These are phyloP conservation scores for Drosophila mettleri DNA, from an alignment of 2,888 invertebrate genomes.

Conservation along the genomic window DNA sequence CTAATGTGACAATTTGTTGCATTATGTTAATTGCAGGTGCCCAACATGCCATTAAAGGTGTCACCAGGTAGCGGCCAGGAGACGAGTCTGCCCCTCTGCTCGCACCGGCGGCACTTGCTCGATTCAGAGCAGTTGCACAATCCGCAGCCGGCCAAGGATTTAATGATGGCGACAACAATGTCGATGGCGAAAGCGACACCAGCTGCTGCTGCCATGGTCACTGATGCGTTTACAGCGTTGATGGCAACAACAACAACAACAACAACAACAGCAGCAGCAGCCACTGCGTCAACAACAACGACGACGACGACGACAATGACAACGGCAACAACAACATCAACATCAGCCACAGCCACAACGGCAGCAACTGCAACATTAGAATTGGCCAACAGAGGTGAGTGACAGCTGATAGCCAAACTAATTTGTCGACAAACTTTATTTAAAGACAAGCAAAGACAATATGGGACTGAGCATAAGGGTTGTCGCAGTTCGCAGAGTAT, in stretches of 20 bases:
- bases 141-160: slow-evolving; percentile 57
- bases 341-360: slow-evolving; percentile 31
- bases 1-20: slow-evolving; percentile 50
- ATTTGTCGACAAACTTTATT: slow-evolving; percentile 4
- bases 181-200: slow-evolving; percentile 31
- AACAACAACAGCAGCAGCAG: slow-evolving; percentile 24
- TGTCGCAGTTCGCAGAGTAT: background rate
- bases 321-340: slow-evolving; percentile 22
- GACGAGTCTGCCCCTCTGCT: slow-evolving; percentile 61
- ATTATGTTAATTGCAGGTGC: slow-evolving; percentile 81
- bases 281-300: slow-evolving; percentile 32
- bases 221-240: slow-evolving; percentile 56
- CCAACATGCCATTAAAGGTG: slow-evolving; percentile 83
- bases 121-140: slow-evolving; percentile 78
- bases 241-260: slow-evolving; percentile 45
- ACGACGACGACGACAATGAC: slow-evolving; percentile 21
- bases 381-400: slow-evolving; percentile 66
- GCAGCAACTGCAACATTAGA: slow-evolving; percentile 40
- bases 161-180: slow-evolving; percentile 41
- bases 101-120: slow-evolving; percentile 83
- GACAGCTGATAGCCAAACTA: slow-evolving; percentile 10
- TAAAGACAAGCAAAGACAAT: slow-evolving; percentile 2
- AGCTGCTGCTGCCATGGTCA: slow-evolving; percentile 35
- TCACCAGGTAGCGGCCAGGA: slow-evolving; percentile 30
- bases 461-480: background rate